These are phyloP conservation scores for Acrocephalus kingi DNA, from an alignment of 2,113 vertebrate genomes.

Conservation along the genomic window DNA sequence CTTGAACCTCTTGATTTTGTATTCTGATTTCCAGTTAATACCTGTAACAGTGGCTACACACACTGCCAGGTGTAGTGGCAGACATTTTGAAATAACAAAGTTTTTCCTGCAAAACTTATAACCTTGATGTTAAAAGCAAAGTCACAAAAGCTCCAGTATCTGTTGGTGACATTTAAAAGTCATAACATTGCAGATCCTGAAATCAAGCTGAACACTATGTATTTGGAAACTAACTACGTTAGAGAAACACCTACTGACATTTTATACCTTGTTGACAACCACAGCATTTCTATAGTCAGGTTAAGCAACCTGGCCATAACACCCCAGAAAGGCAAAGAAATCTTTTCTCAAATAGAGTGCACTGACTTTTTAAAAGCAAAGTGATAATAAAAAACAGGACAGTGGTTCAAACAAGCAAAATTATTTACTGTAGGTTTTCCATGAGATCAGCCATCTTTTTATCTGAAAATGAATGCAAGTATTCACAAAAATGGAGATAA, in stretches of 20 bases:
- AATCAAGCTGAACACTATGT: not conserved
- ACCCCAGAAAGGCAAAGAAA: not conserved
- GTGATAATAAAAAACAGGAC: not conserved
- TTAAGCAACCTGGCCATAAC: not conserved
- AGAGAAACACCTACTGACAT: not conserved
- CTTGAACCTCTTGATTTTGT: not conserved
- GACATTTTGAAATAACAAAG: not conserved
- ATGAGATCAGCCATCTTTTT: not conserved
- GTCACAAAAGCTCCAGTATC: not conserved
- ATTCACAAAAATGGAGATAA: constrained; percentile 30
- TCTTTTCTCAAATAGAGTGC: not conserved
- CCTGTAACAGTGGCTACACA: not conserved
- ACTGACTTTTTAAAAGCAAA: constrained; percentile 2
- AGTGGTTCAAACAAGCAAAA: not conserved
- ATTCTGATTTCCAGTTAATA: not conserved
- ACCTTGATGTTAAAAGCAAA: not conserved
- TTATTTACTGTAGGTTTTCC: constrained; percentile 22
- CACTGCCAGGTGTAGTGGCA: accelerated
- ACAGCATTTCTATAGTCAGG: not conserved
- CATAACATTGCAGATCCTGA: not conserved
- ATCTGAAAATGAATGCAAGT: not conserved
- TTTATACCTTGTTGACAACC: not conserved
- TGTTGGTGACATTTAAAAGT: not conserved
- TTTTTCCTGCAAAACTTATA: not conserved
- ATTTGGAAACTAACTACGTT: not conserved